Evolutionary conservation across 2,113 vertebrate genomes (phyloP).

Genomic region (Catagonus wagneri): DNA sequence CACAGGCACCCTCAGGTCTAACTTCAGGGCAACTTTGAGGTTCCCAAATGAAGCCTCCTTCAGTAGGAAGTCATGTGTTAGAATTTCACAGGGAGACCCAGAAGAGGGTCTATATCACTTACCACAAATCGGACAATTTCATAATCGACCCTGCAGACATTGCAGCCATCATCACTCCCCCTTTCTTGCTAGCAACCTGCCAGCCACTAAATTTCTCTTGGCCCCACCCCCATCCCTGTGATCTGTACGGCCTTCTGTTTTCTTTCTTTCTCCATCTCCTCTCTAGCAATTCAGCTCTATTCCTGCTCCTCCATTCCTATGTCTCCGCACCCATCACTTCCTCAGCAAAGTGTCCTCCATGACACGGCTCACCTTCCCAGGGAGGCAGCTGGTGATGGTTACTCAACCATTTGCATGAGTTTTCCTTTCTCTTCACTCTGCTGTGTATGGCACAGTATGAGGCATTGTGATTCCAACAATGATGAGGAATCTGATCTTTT

Average conservation of each 20-base stretch:
- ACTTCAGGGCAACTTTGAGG: not conserved
- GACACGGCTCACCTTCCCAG: not conserved
- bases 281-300: not conserved
- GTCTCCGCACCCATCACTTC: not conserved
- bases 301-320: rapidly evolving
- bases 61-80: not conserved
- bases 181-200: not conserved
- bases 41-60: not conserved
- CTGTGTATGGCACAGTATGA: rapidly evolving
- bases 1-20: not conserved
- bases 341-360: no score
- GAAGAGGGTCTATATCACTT: not conserved
- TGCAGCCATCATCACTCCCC: not conserved
- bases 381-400: not conserved
- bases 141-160: not conserved
- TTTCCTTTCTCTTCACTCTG: not conserved
- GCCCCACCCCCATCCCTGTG: rapidly evolving
- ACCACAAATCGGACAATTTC: no score
- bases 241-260: not conserved
- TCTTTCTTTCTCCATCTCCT: not conserved
- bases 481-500: not conserved
- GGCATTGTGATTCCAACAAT: not conserved
- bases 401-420: not conserved
- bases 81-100: not conserved
- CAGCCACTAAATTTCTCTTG: not conserved